Base-by-base conservation (phyloP, 2,797 vertebrate genomes). In the Lagorchestes hirsutus region DNA sequence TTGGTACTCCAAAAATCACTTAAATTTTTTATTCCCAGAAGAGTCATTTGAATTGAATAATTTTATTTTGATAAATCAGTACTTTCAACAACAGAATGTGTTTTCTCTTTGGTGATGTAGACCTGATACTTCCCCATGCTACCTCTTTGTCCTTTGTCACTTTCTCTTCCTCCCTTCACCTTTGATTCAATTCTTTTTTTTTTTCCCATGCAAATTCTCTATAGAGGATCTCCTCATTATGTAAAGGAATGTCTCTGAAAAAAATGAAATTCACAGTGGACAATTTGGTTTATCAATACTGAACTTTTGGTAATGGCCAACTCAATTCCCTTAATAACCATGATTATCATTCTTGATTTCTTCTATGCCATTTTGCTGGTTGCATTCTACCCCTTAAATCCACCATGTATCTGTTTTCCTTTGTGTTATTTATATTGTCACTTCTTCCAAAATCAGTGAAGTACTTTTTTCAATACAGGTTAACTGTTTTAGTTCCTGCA, bases 381-480 rank as follows among this genome's bases (percentile, higher is more conserved):
- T 27, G 22, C 22, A 24, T 82, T 22, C 8, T 46, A 9, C 46
- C 22, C 46, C 31, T 82, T 82, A 82, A 40, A 27, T 82, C 6
- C 40, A 46, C 1, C 40, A 46, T 4, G 6, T 4, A 82, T 82
- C 74, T 3, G 46, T 27, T 27, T 82, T 82, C 22, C 74, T 82
- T 82, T 24, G 9, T 3, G 14, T 46, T 40, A 24, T 82, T 82
- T 46, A 6, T 24, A 46, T 82, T 82, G 5, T 46, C 74, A 46
- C 40, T 46, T 40, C 74, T 40, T 82, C 29, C n/a, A 82, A 24
- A 8, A 24, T 10, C 2, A 82, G 40, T 5, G 24, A 74, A 82
- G 18, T 82, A 10, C 18, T 46, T 92, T 92, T 95, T 87, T 74
- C 34, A 87, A 74, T 52, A 55, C 54, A 92, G 24, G 91, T 93